Evolutionary conservation across 1,140 invertebrate species (phyloP), one percentile per base, ranked within the genome.

Genomic region (Aphelinus atriplicis): DNA sequence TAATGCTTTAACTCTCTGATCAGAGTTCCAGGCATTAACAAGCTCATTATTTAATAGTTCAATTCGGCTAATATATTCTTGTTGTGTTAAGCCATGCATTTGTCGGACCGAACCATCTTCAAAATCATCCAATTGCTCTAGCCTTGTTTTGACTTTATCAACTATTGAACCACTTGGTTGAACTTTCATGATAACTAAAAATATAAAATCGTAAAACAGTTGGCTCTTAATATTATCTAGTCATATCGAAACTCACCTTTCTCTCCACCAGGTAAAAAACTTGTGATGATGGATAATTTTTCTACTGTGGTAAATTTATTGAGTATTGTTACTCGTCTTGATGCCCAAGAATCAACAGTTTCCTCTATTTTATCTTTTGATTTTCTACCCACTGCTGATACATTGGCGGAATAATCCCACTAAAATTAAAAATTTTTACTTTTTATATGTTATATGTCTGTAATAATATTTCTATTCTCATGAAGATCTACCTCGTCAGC

Each of bases 121-220:
- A 89, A 97, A 95, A 80, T 97, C 95, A 90, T 98, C 97, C 62
- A 98, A 86, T 85, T 98, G 96, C 86, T 98, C 96, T 67, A 98
- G 85, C 61, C 96, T 91, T 83, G 94, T 95, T 86, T 95, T 94
- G 0, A 98, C 94, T 89, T 97, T 96, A 83, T 97, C 95, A 73
- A 94, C 93, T n/a, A 95, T 91, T 77, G 91, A 90, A 7, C 80
- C 84, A 66, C 86, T 89, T 58, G 91, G 93, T 81, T 94, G 92
- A 51, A 93, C 90, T 87, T 94, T 96, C 55, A 95, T 93, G 79
- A 93, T 88, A 78, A 93, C 92, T 93, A 83, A 80, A 73, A 78
- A 62, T 48, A 56, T 9, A 45, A 69, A 50, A 50, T 58, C 89
- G 89, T 84, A 42, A 67, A 65, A 80, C 73, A 55, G 71, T 68